A percentile compares a stretch with the other conserved stretches of the same genome.
phyloP scores from a whole-genome alignment of 1,140 invertebrate genomes.

The Drosophila teissieri region DNA sequence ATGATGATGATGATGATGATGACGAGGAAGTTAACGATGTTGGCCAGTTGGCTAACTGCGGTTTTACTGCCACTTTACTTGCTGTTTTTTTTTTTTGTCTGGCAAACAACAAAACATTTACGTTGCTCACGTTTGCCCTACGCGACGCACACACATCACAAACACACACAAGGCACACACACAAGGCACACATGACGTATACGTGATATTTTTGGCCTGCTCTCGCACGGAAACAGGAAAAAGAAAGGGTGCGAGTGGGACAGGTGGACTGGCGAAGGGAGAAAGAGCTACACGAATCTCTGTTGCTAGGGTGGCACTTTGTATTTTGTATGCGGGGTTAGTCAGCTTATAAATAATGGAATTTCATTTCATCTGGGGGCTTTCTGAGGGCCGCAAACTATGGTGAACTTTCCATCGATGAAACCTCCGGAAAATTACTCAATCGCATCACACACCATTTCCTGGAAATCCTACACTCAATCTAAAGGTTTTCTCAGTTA shows the following conservation, averaged over 20 bases:
- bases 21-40: constrained; percentile 11
- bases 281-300: constrained; percentile 17
- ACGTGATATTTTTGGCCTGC: constrained; percentile 46
- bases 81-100: constrained; percentile 13
- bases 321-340: constrained; percentile 30
- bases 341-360: constrained; percentile 52
- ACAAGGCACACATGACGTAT: constrained; percentile 48
- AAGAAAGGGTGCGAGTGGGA: not conserved
- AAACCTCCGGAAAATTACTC: constrained; percentile 20
- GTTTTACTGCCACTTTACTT: constrained; percentile 38
- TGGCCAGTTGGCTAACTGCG: constrained; percentile 30
- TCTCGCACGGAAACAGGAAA: not conserved
- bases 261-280: not conserved
- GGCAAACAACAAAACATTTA: constrained; percentile 31
- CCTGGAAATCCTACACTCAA: constrained; percentile 5
- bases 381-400: constrained; percentile 6
- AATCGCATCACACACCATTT: constrained; percentile 23
- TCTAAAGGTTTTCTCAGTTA: not conserved
- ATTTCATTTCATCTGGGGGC: constrained; percentile 25
- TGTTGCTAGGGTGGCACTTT: constrained; percentile 37
- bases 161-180: constrained; percentile 46
- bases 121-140: constrained; percentile 24
- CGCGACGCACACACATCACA: constrained; percentile 17
- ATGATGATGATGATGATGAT: constrained; percentile 4
- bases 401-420: constrained; percentile 24